Evolutionary conservation across 2,797 vertebrate species (phyloP).

Genomic region (Mustela erminea): DNA sequence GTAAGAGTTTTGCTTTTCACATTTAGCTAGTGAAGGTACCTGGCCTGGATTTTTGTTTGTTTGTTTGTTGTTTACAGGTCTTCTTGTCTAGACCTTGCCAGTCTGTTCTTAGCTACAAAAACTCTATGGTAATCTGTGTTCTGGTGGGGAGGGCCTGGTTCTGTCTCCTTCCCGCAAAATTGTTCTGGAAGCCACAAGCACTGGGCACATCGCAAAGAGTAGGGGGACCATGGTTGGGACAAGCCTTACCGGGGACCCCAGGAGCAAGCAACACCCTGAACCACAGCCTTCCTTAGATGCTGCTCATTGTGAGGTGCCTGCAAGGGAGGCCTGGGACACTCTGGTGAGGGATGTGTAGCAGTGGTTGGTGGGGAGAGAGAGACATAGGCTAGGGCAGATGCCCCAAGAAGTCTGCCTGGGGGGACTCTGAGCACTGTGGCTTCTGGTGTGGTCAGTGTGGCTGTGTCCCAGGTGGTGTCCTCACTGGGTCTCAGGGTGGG

Average conservation of each 20-base stretch:
- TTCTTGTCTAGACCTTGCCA: background rate
- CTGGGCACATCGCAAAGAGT: background rate
- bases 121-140: background rate
- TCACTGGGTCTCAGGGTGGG: background rate
- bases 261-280: background rate
- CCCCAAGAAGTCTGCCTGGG: background rate
- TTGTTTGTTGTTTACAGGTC: background rate
- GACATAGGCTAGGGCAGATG: rapidly evolving
- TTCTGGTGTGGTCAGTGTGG: background rate
- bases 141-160: background rate
- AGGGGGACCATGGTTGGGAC: background rate
- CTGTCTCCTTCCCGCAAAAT: background rate
- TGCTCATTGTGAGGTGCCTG: background rate
- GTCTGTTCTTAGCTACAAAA: background rate
- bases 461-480: background rate
- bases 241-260: rapidly evolving
- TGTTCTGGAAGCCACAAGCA: background rate
- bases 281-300: background rate
- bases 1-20: background rate
- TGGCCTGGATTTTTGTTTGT: background rate
- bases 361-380: background rate
- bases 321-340: background rate
- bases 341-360: background rate
- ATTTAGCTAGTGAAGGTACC: background rate
- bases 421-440: no score